These are phyloP conservation scores for Desoria tigrina DNA, from an alignment of 2,888 invertebrate genomes.

Conservation along the genomic window DNA sequence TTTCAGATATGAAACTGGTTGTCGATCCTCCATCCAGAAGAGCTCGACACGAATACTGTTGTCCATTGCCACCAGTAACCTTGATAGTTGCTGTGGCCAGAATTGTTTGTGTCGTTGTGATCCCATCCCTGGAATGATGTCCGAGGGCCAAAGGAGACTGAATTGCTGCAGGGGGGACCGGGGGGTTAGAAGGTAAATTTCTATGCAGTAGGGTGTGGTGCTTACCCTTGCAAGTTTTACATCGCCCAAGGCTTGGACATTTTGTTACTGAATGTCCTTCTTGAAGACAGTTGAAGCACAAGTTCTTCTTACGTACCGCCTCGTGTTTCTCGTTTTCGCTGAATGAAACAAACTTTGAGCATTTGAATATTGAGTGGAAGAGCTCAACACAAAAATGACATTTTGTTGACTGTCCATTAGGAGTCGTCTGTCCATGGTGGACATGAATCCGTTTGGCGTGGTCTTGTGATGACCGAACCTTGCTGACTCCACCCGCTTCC, in stretches of 20 bases:
- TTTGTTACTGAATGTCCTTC: constrained; percentile 8
- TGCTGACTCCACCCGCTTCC: constrained; percentile 14
- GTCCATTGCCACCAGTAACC: not conserved
- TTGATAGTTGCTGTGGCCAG: constrained; percentile 31
- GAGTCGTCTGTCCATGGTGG: not conserved
- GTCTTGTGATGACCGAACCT: too few relatives aligned
- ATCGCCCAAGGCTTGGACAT: constrained; percentile 8
- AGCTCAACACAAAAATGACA: too few relatives aligned
- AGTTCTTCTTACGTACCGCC: not conserved
- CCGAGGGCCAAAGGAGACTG: not conserved
- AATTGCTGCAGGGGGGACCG: not conserved
- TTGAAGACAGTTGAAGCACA: constrained; percentile 30
- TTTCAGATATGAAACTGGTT: constrained; percentile 24
- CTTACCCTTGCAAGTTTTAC: constrained; percentile 6
- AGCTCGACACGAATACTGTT: constrained; percentile 10
- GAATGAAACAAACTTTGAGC: not conserved
- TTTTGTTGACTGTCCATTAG: not conserved
- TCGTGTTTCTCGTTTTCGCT: not conserved
- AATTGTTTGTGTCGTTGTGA: not conserved
- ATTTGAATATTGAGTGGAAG: constrained; percentile 9
- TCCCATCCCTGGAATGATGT: too few relatives aligned
- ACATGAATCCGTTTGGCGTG: not conserved
- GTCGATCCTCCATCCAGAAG: constrained; percentile 28
- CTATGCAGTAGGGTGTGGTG: constrained; percentile 22
- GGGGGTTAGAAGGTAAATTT: not conserved